Evolutionary conservation across 2,797 vertebrate species (phyloP).

Genomic region (Coranthus polyacanthus): DNA sequence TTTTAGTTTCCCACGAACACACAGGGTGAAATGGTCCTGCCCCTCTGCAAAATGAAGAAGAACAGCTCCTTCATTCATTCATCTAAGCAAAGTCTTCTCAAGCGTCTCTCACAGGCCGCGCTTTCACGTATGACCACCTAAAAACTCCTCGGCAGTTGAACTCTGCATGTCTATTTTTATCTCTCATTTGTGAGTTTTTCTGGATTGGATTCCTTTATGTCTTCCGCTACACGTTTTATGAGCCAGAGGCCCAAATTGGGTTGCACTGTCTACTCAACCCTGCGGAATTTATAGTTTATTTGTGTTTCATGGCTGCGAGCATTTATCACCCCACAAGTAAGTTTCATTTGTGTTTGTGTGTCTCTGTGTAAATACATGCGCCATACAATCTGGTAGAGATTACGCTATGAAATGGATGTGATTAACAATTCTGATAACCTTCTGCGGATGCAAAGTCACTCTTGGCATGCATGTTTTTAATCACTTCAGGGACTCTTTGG

Average conservation of each 20-base stretch:
- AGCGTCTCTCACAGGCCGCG: constrained; percentile 19
- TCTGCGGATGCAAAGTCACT: constrained; percentile 33
- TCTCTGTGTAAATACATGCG: constrained; percentile 14
- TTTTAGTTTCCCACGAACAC: constrained; percentile 45
- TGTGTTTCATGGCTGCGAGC: constrained; percentile 35
- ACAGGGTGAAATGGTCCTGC: constrained; percentile 19
- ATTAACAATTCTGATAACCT: constrained; percentile 51
- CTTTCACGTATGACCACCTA: constrained; percentile 24
- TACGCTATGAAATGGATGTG: constrained; percentile 35
- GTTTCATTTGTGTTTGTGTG: constrained; percentile 26
- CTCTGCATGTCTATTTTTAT: constrained; percentile 30
- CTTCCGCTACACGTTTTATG: constrained; percentile 12
- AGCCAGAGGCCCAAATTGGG: constrained; percentile 38
- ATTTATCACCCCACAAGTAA: constrained; percentile 44
- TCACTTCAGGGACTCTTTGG: constrained; percentile 42
- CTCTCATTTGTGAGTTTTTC: constrained; percentile 8
- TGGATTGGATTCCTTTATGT: constrained; percentile 30
- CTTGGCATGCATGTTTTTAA: constrained; percentile 38
- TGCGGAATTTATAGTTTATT: constrained; percentile 58
- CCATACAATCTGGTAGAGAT: constrained; percentile 25
- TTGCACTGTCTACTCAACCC: constrained; percentile 21
- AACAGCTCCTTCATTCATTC: constrained; percentile 34
- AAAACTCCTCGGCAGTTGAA: neutral
- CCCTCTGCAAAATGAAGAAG: constrained; percentile 3
- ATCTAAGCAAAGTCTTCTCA: constrained; percentile 24